These are phyloP conservation scores for Tethea ocularis DNA, from an alignment of 2,888 invertebrate species.

Conservation along the genomic window DNA sequence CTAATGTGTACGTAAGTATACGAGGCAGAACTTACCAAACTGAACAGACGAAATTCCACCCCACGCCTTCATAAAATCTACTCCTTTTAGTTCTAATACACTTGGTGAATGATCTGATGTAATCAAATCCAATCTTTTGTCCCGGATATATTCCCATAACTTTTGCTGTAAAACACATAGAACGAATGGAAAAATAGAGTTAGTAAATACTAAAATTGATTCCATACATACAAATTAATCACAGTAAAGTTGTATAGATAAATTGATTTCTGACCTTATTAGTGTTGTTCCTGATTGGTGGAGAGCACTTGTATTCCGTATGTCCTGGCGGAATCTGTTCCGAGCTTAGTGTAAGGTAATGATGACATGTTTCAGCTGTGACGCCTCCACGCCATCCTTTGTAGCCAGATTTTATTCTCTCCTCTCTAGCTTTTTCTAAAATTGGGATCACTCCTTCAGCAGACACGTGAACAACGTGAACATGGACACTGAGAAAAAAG, in stretches of 20 bases:
- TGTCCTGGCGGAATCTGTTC: conserved; percentile 84
- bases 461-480: conserved; percentile 86
- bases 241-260: neutral
- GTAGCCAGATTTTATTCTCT: conserved; percentile 78
- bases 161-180: conserved; percentile 57
- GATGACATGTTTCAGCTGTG: conserved; percentile 87
- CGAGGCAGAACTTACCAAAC: conserved; percentile 73
- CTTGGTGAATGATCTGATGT: conserved; percentile 87
- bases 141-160: conserved; percentile 83
- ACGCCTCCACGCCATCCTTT: conserved; percentile 76
- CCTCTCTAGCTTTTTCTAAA: conserved; percentile 71
- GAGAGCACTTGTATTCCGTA: conserved; percentile 87
- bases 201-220: neutral
- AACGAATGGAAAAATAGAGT: too few relatives aligned
- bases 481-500: conserved; percentile 71
- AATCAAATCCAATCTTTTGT: conserved; percentile 81
- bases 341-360: conserved; percentile 85
- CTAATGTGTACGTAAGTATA: neutral
- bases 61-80: conserved; percentile 86
- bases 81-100: conserved; percentile 82
- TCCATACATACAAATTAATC: neutral
- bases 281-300: conserved; percentile 83
- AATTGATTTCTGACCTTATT: conserved; percentile 71
- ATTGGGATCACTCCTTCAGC: conserved; percentile 81
- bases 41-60: conserved; percentile 88